Base-by-base conservation (phyloP, 30 jellyfish, hydroid and myxozoan genomes). In the Phacellophora camtschatica region DNA sequence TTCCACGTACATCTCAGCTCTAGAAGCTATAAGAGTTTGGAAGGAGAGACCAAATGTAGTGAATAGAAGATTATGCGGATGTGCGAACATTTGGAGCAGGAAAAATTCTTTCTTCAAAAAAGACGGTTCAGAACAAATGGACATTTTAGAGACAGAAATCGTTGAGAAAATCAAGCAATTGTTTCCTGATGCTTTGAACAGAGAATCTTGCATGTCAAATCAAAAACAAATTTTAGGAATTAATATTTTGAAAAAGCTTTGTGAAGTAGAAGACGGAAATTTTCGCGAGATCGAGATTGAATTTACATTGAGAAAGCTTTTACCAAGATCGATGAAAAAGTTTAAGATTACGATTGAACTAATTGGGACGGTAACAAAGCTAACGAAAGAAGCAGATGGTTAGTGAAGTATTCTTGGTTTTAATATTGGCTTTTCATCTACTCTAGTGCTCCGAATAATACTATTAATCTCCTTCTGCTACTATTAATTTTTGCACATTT, bases 11-110 rank as follows among this genome's bases (percentile, higher is more conserved):
- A 84, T 4, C 6, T 31, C 83, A 18, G 90, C 84, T 12, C 15
- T 18, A 11, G 96, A 89, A 37, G 97, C 97, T 23, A 24, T 89
- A 23, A 87, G 75, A n/a, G 34, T 89, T 4, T 89, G 97, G 97
- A 55, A 66, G 27, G 58, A 31, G 31, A 89, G 90, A 34, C 97
- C 97, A 31, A 93, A 89, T 23, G 96, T 89, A 29, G 92, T 76
- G 3, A 89, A 89, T 62, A 67, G 97, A 74, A 39, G 97, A 16
- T 78, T 89, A 10, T 84, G 96, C 67, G 97, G 97, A 3, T 72
- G 95, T 66, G 41, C 74, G 7, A 59, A 74, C 6, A 16, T 89
- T 18, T 51, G 84, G 83, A 73, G 41, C 13, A 46, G 28, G 12
- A 46, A 46, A 8, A 11, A 46, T 28, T 9, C 25, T 1, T 0